These are phyloP conservation scores for Elaeidobius kamerunicus DNA, from an alignment of 2,888 invertebrate genomes.

Conservation along the genomic window DNA sequence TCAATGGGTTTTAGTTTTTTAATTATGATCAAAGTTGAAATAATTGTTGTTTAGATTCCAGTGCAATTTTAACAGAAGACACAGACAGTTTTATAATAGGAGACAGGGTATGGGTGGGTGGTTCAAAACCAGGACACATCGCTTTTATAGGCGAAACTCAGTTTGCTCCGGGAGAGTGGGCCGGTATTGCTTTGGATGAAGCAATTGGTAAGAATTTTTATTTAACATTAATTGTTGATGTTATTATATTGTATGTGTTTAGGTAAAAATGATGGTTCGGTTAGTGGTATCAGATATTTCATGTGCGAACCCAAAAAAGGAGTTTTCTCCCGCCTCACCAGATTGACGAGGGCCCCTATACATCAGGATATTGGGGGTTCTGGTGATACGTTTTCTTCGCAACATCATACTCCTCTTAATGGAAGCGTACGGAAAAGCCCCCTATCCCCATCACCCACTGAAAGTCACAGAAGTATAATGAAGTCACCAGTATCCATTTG, in stretches of 20 bases:
- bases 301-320: conserved; percentile 90
- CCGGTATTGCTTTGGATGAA: conserved; percentile 94
- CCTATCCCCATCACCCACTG: conserved; percentile 46
- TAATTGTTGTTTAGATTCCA: conserved; percentile 66
- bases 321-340: conserved; percentile 87
- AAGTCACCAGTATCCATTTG: conserved; percentile 43
- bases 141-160: conserved; percentile 94
- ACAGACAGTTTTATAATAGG: conserved; percentile 96
- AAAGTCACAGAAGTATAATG: conserved; percentile 42
- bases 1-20: too few species aligned
- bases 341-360: conserved; percentile 73
- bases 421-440: conserved; percentile 42
- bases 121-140: conserved; percentile 86
- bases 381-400: conserved; percentile 43
- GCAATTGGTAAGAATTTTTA: conserved; percentile 69
- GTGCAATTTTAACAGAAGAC: conserved; percentile 79
- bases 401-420: conserved; percentile 41
- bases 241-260: too few species aligned
- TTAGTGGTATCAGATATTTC: conserved; percentile 89
- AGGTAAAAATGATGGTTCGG: conserved; percentile 97
- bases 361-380: conserved; percentile 51
- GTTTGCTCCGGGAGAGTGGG: conserved; percentile 98
- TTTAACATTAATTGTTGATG: background rate
- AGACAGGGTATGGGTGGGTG: conserved; percentile 91
- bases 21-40: too few species aligned